Evolutionary conservation across 2,797 vertebrate species (phyloP).

Genomic region (Rhynchonycteris naso): DNA sequence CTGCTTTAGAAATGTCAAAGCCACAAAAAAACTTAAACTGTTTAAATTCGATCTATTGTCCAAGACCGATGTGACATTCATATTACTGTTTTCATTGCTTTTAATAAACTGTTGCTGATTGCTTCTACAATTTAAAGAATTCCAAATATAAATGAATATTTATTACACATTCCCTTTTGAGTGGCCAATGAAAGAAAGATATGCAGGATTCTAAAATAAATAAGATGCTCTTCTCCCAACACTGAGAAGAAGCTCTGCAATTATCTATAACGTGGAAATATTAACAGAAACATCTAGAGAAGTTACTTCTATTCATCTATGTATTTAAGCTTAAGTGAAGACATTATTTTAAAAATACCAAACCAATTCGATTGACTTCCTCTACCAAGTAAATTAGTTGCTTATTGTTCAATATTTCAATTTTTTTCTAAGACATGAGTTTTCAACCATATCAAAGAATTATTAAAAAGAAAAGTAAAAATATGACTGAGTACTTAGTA

Average conservation of each 20-base stretch:
- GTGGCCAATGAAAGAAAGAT: not conserved
- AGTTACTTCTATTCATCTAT: not conserved
- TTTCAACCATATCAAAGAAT: conserved; percentile 34
- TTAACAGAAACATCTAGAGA: not conserved
- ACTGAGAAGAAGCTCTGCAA: not conserved
- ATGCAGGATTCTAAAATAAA: conserved; percentile 50
- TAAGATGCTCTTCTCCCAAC: not conserved
- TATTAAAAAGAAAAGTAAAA: conserved; percentile 10
- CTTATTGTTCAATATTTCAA: not conserved
- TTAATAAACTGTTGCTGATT: conserved; percentile 74
- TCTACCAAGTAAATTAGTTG: conserved; percentile 28
- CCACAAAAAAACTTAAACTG: conserved; percentile 61
- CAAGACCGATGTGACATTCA: conserved; percentile 66
- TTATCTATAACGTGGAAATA: conserved; percentile 39
- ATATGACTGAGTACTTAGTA: not conserved
- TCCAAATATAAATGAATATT: conserved; percentile 74
- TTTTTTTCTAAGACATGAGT: not conserved
- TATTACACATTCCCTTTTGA: conserved; percentile 52
- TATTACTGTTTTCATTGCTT: conserved; percentile 73
- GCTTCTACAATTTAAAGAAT: conserved; percentile 75
- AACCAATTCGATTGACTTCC: not conserved
- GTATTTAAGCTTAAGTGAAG: not conserved
- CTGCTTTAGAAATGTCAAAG: conserved; percentile 79
- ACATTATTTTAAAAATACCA: conserved; percentile 6
- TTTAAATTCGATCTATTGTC: conserved; percentile 76